Base-by-base conservation (phyloP, 2,113 vertebrate species). In the Galemys pyrenaicus region DNA sequence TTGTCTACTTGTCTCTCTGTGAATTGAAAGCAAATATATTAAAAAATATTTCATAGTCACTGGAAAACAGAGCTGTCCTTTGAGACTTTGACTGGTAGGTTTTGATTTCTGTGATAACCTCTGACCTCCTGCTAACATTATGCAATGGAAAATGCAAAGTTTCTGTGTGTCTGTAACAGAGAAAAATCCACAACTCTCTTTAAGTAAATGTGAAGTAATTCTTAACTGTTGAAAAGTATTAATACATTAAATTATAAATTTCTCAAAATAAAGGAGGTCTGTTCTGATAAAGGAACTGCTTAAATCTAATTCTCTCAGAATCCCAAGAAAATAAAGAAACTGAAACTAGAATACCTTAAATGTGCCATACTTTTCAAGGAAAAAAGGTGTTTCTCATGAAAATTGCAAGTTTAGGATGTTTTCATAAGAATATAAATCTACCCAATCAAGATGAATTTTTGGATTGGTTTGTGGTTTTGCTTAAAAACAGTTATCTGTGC, bases 361-460 rank as follows among this genome's bases (percentile, higher is more conserved):
- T 46, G 35, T 92, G 30, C n/a, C 67, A 90, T 20, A 30, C 5
- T 46, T 46, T 58, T 67, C 54, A 51, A 11, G 2, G 20, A 60
- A 73, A 92, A 68, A 51, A n/a, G 19, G 3, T 15, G 2, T 39
- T 78, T 46, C 67, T 77, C 71, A 56, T 6, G 60, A 37, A 92
- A 91, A 97, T 64, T 77, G 35, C 67, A 95, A 89, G 10, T 30
- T 89, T 19, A 91, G 9, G 83, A 37, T 9, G 12, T 94, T 93
- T 88, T 78, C 15, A 56, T 44, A 89, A 92, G 58, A 80, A 60
- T 41, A 58, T 77, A 67, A 82, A 13, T 85, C 37, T 22, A 56
- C 6, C 9, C 80, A 88, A 88, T 64, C 71, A 92, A 91, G 64
- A 82, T 81, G 26, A 78, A 81, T 64, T 26, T 80, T 67, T 62